These are phyloP conservation scores for Stictonetta naevosa DNA, from an alignment of 2,113 vertebrate species.

Conservation along the genomic window DNA sequence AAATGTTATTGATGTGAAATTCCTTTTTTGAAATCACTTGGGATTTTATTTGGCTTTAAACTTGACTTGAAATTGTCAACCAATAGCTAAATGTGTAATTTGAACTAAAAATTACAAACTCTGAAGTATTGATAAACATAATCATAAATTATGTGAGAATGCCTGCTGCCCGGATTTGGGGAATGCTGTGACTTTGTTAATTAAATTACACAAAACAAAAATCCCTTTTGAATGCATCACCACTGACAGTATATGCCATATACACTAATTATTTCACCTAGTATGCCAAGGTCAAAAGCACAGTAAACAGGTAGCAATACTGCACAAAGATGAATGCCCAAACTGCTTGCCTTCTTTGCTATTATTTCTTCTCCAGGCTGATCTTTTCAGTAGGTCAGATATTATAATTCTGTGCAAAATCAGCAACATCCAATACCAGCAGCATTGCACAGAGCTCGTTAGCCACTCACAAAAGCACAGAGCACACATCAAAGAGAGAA, in stretches of 20 bases:
- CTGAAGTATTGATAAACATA: neutral
- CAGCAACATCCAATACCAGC: conserved; percentile 40
- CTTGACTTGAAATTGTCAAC: neutral
- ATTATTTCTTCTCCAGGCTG: conserved; percentile 20
- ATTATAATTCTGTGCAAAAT: conserved; percentile 46
- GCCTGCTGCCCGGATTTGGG: neutral
- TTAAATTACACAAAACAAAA: neutral
- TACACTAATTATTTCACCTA: neutral
- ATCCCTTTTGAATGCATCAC: neutral
- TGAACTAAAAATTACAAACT: neutral
- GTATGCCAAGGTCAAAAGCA: conserved; percentile 9
- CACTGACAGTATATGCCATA: neutral
- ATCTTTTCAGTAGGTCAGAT: conserved; percentile 4
- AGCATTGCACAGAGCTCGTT: conserved; percentile 47
- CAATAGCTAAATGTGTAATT: neutral
- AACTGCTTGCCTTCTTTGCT: conserved; percentile 25
- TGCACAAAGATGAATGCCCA: neutral
- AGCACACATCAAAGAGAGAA: conserved; percentile 52
- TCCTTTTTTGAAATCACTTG: neutral
- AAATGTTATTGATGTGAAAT: neutral
- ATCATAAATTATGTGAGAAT: neutral
- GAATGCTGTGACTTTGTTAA: neutral
- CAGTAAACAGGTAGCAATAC: neutral
- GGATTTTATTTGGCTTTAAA: neutral
- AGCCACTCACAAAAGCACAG: conserved; percentile 55